These are phyloP conservation scores for Bombyx huttoni DNA, from an alignment of 2,888 invertebrate genomes.

Conservation along the genomic window DNA sequence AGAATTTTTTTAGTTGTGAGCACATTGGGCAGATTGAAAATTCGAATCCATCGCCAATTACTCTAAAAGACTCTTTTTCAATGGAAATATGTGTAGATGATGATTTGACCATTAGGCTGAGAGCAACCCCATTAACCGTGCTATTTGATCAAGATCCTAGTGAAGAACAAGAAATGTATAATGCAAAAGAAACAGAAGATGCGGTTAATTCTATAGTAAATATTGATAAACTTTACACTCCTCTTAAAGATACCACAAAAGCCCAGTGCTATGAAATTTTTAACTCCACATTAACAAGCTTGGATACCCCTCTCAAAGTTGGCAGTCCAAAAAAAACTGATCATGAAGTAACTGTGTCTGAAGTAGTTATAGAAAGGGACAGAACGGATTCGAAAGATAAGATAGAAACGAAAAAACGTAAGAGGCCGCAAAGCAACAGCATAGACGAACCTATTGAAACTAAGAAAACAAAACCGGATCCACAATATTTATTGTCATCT, in stretches of 20 bases:
- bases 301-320: slow-evolving; percentile 54
- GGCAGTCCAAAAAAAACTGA: slow-evolving; percentile 24
- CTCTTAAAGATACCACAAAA: slow-evolving; percentile 41
- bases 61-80: slow-evolving; percentile 50
- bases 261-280: slow-evolving; percentile 51
- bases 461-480: slow-evolving; percentile 43
- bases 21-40: slow-evolving; percentile 28
- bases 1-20: slow-evolving; percentile 32
- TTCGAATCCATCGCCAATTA: slow-evolving; percentile 17
- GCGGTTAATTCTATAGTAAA: slow-evolving; percentile 49
- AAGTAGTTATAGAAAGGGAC: slow-evolving; percentile 46
- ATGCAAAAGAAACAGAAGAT: slow-evolving; percentile 40
- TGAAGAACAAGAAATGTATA: slow-evolving; percentile 18
- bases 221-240: slow-evolving; percentile 47
- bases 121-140: slow-evolving; percentile 33
- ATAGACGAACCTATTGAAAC: slow-evolving; percentile 35
- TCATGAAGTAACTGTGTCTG: slow-evolving; percentile 28
- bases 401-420: slow-evolving; percentile 39
- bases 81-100: slow-evolving; percentile 61
- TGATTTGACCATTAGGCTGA: slow-evolving; percentile 40
- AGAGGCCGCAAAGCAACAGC: slow-evolving; percentile 30
- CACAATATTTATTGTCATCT: slow-evolving; percentile 41
- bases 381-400: slow-evolving; percentile 23
- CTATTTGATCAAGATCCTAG: slow-evolving; percentile 28
- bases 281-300: slow-evolving; percentile 58